Base-by-base conservation (phyloP, 2,888 invertebrate species). In the Calliopum simillimum region DNA sequence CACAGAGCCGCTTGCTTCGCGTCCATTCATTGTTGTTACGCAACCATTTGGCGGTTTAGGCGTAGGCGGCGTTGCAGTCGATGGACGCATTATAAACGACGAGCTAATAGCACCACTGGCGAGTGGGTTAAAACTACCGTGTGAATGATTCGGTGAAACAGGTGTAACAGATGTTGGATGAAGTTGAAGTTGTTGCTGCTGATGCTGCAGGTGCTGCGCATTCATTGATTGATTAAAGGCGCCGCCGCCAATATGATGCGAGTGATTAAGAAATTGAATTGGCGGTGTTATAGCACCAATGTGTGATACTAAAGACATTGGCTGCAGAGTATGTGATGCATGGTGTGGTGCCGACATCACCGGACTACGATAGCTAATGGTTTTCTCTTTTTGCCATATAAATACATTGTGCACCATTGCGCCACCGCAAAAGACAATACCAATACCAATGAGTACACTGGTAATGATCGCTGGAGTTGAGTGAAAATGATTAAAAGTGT, bases 391-490 rank as follows among this genome's bases (percentile, higher is more conserved):
- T 86, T 96, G 95, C 97, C 97, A 97, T 62, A 96, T 92, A 86
- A 96, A 96, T 14, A 95, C 95, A 86, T 96, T 97, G 88, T 97
- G 97, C 19, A 97, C 94, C 92, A 97, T 94, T 23, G 96, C 95
- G 80, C 94, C 94, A 76, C 96, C 94, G 84, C 96, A 96, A 87
- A 97, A 96, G 53, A 97, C 90, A 73, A 97, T 94, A 2, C 96
- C 96, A 19, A 95, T 89, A n/a, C 96, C 95, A 74, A 97, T 94
- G 81, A 97, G 91, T 2, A 94, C 92, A 77, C 95, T 95, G 16
- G 96, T 95, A 68, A 96, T 93, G 77, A 97, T 94, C 23, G 97
- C 96, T 11, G 97, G 94, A 16, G 95, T 95, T 21, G 96, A 94
- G 80, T 95, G 94, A 87, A 96, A 95, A 82, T 96, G 95, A 82